Evolutionary conservation across 1,140 invertebrate genomes (phyloP), one percentile per base, ranked within the genome.

Genomic region (Sipha flava): DNA sequence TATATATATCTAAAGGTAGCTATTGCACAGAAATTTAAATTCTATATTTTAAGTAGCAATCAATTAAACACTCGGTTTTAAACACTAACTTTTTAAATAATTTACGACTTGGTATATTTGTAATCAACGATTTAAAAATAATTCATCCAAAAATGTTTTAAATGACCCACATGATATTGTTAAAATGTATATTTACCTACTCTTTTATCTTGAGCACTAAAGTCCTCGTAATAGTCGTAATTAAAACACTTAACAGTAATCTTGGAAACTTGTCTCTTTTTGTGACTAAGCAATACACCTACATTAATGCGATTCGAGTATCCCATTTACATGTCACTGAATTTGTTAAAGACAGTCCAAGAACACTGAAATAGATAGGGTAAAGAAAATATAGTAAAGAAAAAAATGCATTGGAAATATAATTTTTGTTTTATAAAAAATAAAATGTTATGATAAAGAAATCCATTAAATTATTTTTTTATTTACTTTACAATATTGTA

Each of bases 401-500:
- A 26, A 18, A 43, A 45, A 70, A 29, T 45, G 9, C 29, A 16
- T 70, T n/a, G 9, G 14, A 9, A 29, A 29, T 70, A 29, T n/a
- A 1, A 26, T 45, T 29, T 26, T 47, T 47, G 43, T 16, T 70
- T 45, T 31, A 47, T 70, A 37, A 29, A 70, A 68, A 45, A 45
- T 23, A 18, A 21, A 21, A 66, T 40, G n/a, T 31, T 47, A 47
- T n/a, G 12, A 47, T 47, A 31, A 16, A 70, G 43, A 70, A 70
- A 47, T 70, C 66, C 23, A 10, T 45, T 12, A 26, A 70, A 23
- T 18, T 70, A 54, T 52, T 29, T 49, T 75, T 34, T 73, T 73
- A n/a, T 40, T 66, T 40, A 23, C 62, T 40, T 21, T 10, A 52
- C n/a, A 75, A 75, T 75, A 75, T 75, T 52, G 70, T 54, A n/a